Percentiles rank a stretch among this genome's conserved stretches.
Evolutionary conservation across 2,888 invertebrate species (phyloP).

Genomic region (Serrognathus titanus): DNA sequence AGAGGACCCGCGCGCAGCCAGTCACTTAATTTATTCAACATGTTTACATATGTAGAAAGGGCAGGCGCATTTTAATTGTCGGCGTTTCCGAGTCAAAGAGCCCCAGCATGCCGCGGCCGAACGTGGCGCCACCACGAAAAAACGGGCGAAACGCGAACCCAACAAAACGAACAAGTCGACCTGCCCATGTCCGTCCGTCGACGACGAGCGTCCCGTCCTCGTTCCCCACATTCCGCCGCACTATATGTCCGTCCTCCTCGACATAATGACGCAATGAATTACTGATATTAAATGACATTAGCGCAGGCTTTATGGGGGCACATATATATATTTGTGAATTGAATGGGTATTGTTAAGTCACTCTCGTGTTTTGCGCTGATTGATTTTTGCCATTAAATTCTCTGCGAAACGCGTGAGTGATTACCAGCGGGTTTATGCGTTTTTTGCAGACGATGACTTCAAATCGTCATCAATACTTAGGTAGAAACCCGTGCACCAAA

Average conservation of each 20-base stretch:
- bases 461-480: too few species aligned
- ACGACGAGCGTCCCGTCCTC: not conserved
- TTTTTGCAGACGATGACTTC: too few species aligned
- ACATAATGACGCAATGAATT: slow-evolving; percentile 15
- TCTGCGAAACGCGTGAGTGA: too few species aligned
- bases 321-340: slow-evolving; percentile 2
- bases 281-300: slow-evolving; percentile 14
- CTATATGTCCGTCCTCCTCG: slow-evolving; percentile 3
- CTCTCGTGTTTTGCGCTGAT: too few species aligned
- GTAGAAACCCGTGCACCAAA: too few species aligned
- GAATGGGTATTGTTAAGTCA: slow-evolving; percentile 2
- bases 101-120: slow-evolving; percentile 41
- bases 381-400: too few species aligned
- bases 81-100: slow-evolving; percentile 34
- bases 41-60: slow-evolving; percentile 46
- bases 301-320: not conserved
- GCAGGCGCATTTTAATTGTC: slow-evolving; percentile 46
- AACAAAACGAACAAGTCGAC: not conserved
- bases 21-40: slow-evolving; percentile 44
- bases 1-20: slow-evolving; percentile 17
- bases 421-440: too few species aligned
- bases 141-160: slow-evolving; percentile 36
- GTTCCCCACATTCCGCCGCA: not conserved
- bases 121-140: slow-evolving; percentile 44
- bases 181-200: not conserved